Evolutionary conservation across 2,113 vertebrate genomes (phyloP).

Genomic region (Apodemus sylvaticus): DNA sequence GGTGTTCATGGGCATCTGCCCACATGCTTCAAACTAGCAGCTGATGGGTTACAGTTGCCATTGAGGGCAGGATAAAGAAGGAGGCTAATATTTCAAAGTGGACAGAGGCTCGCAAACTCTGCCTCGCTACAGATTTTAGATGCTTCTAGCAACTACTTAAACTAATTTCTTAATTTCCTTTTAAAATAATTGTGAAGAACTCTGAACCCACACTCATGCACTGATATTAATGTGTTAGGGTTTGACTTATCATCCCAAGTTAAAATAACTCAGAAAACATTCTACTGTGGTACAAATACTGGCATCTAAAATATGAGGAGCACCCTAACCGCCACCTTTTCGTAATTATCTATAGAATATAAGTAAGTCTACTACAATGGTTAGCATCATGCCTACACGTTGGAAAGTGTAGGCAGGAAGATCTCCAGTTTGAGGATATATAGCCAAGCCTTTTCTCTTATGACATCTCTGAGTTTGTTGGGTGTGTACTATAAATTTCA

Average conservation of each 20-base stretch:
- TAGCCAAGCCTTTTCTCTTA: not conserved
- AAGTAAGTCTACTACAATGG: not conserved
- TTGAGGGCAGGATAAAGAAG: not conserved
- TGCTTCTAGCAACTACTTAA: not conserved
- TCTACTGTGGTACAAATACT: not conserved
- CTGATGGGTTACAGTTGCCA: slow-evolving; percentile 51
- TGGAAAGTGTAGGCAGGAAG: not conserved
- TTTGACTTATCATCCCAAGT: not conserved
- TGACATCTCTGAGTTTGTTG: not conserved
- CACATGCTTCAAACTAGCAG: slow-evolving; percentile 59
- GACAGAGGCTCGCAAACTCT: not conserved
- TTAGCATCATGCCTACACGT: not conserved
- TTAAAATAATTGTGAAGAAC: slow-evolving; percentile 2
- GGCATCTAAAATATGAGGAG: not conserved
- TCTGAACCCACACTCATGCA: not conserved
- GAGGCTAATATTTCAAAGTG: not conserved
- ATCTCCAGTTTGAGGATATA: too few species aligned
- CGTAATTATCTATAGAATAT: not conserved
- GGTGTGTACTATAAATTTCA: not conserved
- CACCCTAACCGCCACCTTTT: not conserved
- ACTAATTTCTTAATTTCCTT: not conserved
- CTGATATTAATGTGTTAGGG: not conserved
- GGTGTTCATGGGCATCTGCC: slow-evolving; percentile 69
- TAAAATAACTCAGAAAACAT: not conserved
- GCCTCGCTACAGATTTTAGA: not conserved